Evolutionary conservation across 2,113 vertebrate genomes (phyloP), one percentile per base, ranked within the genome.

Genomic region (Zootoca vivipara): DNA sequence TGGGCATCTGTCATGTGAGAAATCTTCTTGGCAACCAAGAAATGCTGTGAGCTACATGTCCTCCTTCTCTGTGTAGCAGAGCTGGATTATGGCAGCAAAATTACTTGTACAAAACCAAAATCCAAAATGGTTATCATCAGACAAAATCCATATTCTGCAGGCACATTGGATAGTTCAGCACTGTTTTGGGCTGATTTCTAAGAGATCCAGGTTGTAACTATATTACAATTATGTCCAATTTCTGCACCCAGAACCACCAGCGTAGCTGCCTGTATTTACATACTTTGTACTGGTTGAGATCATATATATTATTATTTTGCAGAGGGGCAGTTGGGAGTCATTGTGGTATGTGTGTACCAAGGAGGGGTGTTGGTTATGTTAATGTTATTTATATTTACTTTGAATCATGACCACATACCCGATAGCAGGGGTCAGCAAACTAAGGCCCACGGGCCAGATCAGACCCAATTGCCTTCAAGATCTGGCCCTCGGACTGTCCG

Each of bases 21-120:
- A 2, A 78, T 86, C 46, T 80, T 88, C 52, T 86, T 86, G 86
- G 91, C 92, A 93, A 80, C 56, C 74, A 84, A 62, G 70, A 30
- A 78, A 28, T 1, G 52, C 90, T 87, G 62, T 15, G 86, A 70
- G 89, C 87, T 82, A 0, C 15, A 33, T 3, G 52, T 79, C 88
- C 16, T 78, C 65, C 65, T 40, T 85, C 24, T 70, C 78, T 90
- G 58, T 70, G 85, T 5, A 58, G 65, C 33, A 38, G 67, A 40
- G 33, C 26, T 81, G n/a, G 16, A 81, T 80, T 72, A 58, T 72
- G 64, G 65, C 20, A 73, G 42, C 22, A 38, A 87, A 72, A 87
- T 52, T 24, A 1, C 26, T 81, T 40, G 42, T 30, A 30, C 67
- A 62, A 30, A 79, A 5, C 7, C 67, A 62, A 78, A 28, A 38